Evolutionary conservation across 2,888 invertebrate species (phyloP), one percentile per base, ranked within the genome.

Genomic region (Caenorhabditis auriculariae): DNA sequence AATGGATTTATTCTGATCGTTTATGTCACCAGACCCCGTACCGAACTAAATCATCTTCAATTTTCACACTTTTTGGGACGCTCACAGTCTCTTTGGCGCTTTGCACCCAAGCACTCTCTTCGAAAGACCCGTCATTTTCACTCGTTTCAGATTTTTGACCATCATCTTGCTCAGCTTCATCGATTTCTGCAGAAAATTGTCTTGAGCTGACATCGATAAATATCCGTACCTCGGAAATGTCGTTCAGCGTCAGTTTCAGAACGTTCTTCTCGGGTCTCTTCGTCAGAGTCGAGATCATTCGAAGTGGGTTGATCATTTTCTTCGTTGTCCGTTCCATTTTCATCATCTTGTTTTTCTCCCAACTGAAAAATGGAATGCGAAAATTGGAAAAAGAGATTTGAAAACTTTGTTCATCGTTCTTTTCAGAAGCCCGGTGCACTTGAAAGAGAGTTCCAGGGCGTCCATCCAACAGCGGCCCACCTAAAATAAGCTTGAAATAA

Each of bases 1-100:
- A 41, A 94, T 85, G 19, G 91, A 91, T 83, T 93, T 93, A 85
- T 94, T 92, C 83, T 94, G 93, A 55, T 94, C 93, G 0, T 89
- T 91, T 23, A 94, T 87, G 81, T 93, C 93, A 81, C 93, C 91
- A 2, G 92, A 90, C 79, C 83, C 84, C 4, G 84, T 84, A 2
- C 53, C 66, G 35, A 72, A 57, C 73, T 72, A 45, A 52, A 73
- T 42, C 41, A 50, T 45, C 15, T 23, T 32, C 9, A 32, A 19
- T 32, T 12, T 43, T 41, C 17, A 2, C 42, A 49, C 44, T 55
- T 72, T 23, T 54, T 60, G 7, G 61, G 61, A 17, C 61, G 56
- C 50, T 42, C 19, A 32, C 9, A 12, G 35, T n/a, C 23, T 65
- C n/a, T n/a, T n/a, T n/a, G n/a, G n/a, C 58, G 23, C 51, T 47